Evolutionary conservation across 2,797 vertebrate genomes (phyloP), one percentile per base, ranked within the genome.

Genomic region (Pseudomugil tenellus): DNA sequence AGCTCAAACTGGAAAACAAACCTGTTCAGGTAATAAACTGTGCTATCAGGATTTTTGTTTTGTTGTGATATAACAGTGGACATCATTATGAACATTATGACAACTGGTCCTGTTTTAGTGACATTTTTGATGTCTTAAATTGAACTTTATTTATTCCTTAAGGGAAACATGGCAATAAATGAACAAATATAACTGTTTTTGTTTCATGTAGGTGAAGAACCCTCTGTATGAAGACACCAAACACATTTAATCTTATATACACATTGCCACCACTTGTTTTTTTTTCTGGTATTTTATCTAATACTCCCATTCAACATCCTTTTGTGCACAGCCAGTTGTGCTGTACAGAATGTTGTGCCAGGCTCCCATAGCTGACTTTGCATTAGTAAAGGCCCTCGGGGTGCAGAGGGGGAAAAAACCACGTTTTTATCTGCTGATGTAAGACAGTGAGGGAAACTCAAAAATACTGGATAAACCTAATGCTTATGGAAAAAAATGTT

Each of bases 371-470:
- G 65, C 74, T 69, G 37, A 48, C 41, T 55, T 60, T 49, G 35
- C 14, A 13, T 14, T 48, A n/a, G 61, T 8, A 10, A 51, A 66
- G 3, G 3, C 16, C 61, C 64, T 48, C 29, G 28, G 28, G 41
- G 48, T 34, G 31, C 5, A 61, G 5, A 43, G 26, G 28, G 29
- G 19, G 21, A 52, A 34, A 53, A 63, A 56, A 29, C 32, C 58
- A 31, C 23, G 48, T 48, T 62, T 62, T 41, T 29, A 39, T 55
- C 8, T 31, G 43, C 63, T 64, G 35, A 49, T 67, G 59, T 64
- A 37, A 58, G 13, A 64, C 23, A 62, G 51, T 28, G 7, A 34
- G 54, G 31, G 39, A 54, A 34, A 64, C 37, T 53, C 48, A 12
- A 57, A 26, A 26, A 23, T 19, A 55, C 32, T 60, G 10, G 6